Conservation (phyloP, 2,888 invertebrate genomes). For the Lasioglossum lativentre region DNA sequence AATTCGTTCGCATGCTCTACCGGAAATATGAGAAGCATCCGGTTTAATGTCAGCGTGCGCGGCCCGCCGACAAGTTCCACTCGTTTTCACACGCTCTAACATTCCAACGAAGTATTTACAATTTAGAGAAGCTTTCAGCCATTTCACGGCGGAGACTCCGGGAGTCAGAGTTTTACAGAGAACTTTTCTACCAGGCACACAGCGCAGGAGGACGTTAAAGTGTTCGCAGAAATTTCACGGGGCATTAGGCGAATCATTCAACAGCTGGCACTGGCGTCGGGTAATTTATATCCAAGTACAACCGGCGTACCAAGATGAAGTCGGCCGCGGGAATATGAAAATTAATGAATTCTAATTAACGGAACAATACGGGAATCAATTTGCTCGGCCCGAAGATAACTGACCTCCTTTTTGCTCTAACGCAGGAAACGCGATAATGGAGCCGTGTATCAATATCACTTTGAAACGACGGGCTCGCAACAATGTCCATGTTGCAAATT, state of each 20-base stretch:
- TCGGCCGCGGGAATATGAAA: constrained; percentile 58
- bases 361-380: constrained; percentile 74
- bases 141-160: neutral
- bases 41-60: neutral
- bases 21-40: neutral
- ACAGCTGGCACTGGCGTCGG: constrained; percentile 74
- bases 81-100: neutral
- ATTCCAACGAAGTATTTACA: constrained; percentile 16
- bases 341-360: constrained; percentile 82
- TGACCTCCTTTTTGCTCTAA: neutral
- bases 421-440: constrained; percentile 2
- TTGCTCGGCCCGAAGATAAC: neutral
- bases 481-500: neutral
- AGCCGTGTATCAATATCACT: constrained; percentile 19
- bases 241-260: constrained; percentile 78
- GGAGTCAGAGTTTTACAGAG: constrained; percentile 35
- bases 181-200: constrained; percentile 33
- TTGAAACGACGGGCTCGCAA: constrained; percentile 18
- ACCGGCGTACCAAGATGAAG: constrained; percentile 52
- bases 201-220: constrained; percentile 32
- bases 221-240: constrained; percentile 65
- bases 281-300: constrained; percentile 75
- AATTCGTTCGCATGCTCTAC: constrained; percentile 3
- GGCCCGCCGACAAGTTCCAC: neutral
- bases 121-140: constrained; percentile 10